These are phyloP conservation scores for Pelagia noctiluca DNA, from an alignment of 30 jellyfish, hydroid and myxozoan species.

Conservation along the genomic window DNA sequence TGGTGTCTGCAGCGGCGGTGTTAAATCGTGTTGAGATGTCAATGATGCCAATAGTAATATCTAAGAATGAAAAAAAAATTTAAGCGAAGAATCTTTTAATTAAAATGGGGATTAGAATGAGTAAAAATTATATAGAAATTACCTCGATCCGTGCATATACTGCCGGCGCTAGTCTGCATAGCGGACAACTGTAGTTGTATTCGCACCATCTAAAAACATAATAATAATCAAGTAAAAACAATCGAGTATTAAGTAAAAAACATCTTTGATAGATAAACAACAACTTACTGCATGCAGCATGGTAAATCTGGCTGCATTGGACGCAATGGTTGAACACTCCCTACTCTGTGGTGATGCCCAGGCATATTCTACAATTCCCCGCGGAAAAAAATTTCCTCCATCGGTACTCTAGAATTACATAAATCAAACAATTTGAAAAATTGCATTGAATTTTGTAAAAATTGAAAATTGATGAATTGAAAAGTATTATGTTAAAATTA, in stretches of 20 bases:
- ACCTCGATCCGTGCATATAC: slow-evolving; percentile 1
- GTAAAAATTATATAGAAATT: background rate
- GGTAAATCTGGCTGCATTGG: background rate
- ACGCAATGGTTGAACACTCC: background rate
- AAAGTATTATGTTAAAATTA: too few relatives aligned
- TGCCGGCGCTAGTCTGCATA: background rate
- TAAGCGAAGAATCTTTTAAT: background rate
- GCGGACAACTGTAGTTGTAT: background rate
- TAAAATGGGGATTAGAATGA: background rate
- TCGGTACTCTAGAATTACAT: background rate
- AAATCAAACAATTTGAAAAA: too few relatives aligned
- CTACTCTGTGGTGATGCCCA: background rate
- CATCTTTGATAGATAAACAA: background rate
- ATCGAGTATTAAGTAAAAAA: background rate
- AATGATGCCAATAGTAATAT: background rate
- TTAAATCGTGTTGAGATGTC: background rate
- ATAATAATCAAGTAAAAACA: background rate
- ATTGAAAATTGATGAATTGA: too few relatives aligned
- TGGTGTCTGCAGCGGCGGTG: too few relatives aligned
- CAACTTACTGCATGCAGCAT: background rate
- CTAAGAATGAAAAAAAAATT: background rate
- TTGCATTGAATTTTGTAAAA: too few relatives aligned
- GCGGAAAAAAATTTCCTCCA: background rate
- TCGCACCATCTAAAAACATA: slow-evolving; percentile 1
- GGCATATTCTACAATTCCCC: background rate